These are phyloP conservation scores for Karalla daura DNA, from an alignment of 2,797 vertebrate species.

Conservation along the genomic window DNA sequence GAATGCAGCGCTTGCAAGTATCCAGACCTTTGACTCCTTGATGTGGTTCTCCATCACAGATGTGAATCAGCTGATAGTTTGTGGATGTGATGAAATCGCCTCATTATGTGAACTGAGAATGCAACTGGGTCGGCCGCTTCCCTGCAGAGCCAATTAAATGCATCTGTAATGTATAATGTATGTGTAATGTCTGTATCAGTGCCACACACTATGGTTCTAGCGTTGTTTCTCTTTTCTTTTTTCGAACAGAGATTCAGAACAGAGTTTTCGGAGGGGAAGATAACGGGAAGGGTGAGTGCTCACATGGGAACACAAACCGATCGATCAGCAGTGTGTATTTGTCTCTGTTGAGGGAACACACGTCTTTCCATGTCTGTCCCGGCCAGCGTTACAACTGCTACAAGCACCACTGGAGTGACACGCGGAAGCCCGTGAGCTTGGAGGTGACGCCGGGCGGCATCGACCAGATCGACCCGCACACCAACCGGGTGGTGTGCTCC, in stretches of 20 bases:
- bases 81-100: slow-evolving; percentile 10
- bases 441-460: slow-evolving; percentile 98
- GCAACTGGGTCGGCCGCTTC: neutral
- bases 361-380: neutral
- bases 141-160: neutral
- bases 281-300: slow-evolving; percentile 95
- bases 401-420: slow-evolving; percentile 98
- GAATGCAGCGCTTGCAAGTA: slow-evolving; percentile 38
- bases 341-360: neutral
- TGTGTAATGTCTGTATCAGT: neutral
- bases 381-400: slow-evolving; percentile 96
- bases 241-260: slow-evolving; percentile 94
- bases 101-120: slow-evolving; percentile 5
- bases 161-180: slow-evolving; percentile 3
- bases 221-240: neutral
- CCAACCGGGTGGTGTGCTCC: slow-evolving; percentile 94
- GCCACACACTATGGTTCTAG: neutral
- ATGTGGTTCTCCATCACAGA: slow-evolving; percentile 14
- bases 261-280: slow-evolving; percentile 99
- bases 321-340: neutral
- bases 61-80: slow-evolving; percentile 28
- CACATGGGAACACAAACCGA: neutral
- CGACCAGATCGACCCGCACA: slow-evolving; percentile 95
- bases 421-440: slow-evolving; percentile 88
- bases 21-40: slow-evolving; percentile 3